These are phyloP conservation scores for Entelurus aequoreus DNA, from an alignment of 2,113 vertebrate genomes.

Conservation along the genomic window DNA sequence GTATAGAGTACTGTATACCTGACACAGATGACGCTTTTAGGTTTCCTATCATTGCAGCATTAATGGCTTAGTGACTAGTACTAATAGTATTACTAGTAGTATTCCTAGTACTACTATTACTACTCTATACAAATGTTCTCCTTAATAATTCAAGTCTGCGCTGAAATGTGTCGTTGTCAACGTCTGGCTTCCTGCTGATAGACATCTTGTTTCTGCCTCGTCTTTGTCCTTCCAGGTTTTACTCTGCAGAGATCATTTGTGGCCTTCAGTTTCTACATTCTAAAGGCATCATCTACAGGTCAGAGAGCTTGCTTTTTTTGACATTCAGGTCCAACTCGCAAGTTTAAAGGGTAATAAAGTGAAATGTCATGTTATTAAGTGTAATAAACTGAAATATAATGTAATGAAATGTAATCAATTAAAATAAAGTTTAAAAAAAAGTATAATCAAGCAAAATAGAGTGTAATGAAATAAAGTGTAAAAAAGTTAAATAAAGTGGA, in stretches of 20 bases:
- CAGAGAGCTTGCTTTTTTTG: conserved; percentile 13
- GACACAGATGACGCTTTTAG: too few species aligned
- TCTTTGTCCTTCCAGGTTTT: conserved; percentile 79
- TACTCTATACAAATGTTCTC: conserved; percentile 57
- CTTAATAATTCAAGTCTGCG: conserved; percentile 62
- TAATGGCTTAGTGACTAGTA: too few species aligned
- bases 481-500: too few species aligned
- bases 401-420: too few species aligned
- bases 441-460: too few species aligned
- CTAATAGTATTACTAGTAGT: too few species aligned
- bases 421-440: too few species aligned
- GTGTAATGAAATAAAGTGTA: too few species aligned
- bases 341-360: conserved; percentile 16
- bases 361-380: background rate
- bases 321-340: conserved; percentile 3
- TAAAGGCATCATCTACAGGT: conserved; percentile 98
- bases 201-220: conserved; percentile 12
- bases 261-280: conserved; percentile 93
- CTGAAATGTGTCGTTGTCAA: conserved; percentile 32
- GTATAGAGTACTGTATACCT: too few species aligned
- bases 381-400: too few species aligned
- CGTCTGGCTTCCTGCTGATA: conserved; percentile 25
- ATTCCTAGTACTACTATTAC: conserved; percentile 55
- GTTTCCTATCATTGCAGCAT: too few species aligned
- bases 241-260: conserved; percentile 90